phyloP scores from a whole-genome alignment of 2,797 vertebrate genomes.

The Pseudochaenichthys georgianus region DNA sequence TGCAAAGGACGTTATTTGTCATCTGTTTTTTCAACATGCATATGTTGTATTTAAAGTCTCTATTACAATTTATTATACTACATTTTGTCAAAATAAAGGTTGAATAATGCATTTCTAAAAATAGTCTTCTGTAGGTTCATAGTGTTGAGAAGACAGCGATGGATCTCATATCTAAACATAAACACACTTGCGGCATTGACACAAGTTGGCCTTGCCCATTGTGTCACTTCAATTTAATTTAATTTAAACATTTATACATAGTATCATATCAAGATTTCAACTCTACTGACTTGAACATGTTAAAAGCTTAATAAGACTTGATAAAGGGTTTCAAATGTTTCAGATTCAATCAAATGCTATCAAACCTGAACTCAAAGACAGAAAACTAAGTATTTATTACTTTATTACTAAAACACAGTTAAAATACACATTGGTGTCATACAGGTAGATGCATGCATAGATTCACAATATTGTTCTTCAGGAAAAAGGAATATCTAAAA shows the following conservation, averaged over 20 bases:
- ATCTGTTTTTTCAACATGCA: no score
- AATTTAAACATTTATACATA: background rate
- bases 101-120: no score
- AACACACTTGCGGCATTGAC: no score
- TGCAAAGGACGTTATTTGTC: no score
- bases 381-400: background rate
- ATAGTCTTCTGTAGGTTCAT: background rate
- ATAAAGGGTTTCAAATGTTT: background rate
- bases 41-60: no score
- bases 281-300: background rate
- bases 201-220: background rate
- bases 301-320: background rate
- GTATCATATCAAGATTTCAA: background rate
- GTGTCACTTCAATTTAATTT: background rate
- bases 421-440: constrained; percentile 4
- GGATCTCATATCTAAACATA: background rate
- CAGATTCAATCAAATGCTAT: background rate
- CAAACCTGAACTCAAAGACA: background rate
- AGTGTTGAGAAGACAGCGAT: background rate
- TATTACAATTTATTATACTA: no score
- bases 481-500: constrained; percentile 4
- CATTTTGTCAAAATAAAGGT: no score
- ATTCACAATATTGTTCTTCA: constrained; percentile 9
- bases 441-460: no score
- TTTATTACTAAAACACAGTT: constrained; percentile 16